Base-by-base conservation (phyloP, 2,888 invertebrate species). In the Ochropleura plecta region DNA sequence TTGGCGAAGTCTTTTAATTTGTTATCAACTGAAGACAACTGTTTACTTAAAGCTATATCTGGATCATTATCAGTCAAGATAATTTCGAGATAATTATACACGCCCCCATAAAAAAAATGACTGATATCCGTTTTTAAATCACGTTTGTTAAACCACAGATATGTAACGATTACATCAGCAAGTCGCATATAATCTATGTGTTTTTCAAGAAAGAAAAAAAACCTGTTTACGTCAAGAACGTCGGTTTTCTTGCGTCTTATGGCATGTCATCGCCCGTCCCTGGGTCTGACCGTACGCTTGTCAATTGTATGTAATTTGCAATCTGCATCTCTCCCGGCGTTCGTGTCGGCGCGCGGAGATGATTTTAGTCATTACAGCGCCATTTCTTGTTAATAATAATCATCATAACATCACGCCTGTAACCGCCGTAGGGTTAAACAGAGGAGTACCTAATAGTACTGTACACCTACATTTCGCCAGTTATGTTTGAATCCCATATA, bases 291-390 rank as follows among this genome's bases (percentile, higher is more conserved):
- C 30, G 18, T 59, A 51, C 51, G 73, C 76, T 62, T 44, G 48
- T 63, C 73, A 86, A 79, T 86, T 73, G 75, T 57, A 75, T 73
- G 59, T 86, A 81, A 87, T 85, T 84, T 80, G 67, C 78, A 68
- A 78, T 74, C 64, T 73, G 48, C 67, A 69, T 73, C 67, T 75
- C 59, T 63, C 66, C 51, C 53, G 81, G 71, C 76, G 20, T 74
- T 76, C 72, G 76, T 75, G 72, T 60, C 51, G 59, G 30, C 71
- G 30, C 71, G 63, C 73, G 65, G 63, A 72, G 53, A 68, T 80
- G 57, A 86, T 84, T 78, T 59, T 63, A 68, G 81, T 74, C 46
- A 83, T 86, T 85, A 86, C 30, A n/a, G 42, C 55, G 20, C 46
- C 65, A 71, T 67, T 74, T 51, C 73, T 64, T 30, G 53, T 57